A percentile compares a stretch with the other conserved stretches of the same genome.
Conservation (phyloP, 1,140 invertebrate genomes). For the Drosophila setifemur region DNA sequence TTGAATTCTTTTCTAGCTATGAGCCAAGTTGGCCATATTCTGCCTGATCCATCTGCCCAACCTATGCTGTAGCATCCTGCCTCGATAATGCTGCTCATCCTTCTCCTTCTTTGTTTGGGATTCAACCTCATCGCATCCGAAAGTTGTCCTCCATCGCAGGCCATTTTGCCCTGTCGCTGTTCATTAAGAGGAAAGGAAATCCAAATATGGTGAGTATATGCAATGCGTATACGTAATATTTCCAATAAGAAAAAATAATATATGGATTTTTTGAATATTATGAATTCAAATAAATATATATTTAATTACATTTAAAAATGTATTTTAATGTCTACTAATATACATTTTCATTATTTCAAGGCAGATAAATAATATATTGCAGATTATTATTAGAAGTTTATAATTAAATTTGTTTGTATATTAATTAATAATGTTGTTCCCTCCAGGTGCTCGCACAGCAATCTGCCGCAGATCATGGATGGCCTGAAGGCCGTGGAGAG, state of each 20-base stretch:
- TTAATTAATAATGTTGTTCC: not conserved
- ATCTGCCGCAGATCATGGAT: constrained; percentile 88
- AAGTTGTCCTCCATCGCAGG: constrained; percentile 83
- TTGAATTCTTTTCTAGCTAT: constrained; percentile 24
- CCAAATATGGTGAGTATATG: constrained; percentile 83
- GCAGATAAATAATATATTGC: too few species aligned
- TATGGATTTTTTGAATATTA: too few species aligned
- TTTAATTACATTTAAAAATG: too few species aligned
- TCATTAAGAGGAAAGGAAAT: constrained; percentile 82
- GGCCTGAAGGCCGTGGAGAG: constrained; percentile 88
- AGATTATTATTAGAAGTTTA: too few species aligned
- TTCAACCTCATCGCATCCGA: constrained; percentile 36
- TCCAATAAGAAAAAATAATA: too few species aligned
- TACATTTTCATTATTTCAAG: too few species aligned
- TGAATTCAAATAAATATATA: too few species aligned
- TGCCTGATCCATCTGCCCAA: not conserved
- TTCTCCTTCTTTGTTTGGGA: constrained; percentile 37
- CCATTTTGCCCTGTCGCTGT: constrained; percentile 83
- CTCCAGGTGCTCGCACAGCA: constrained; percentile 92
- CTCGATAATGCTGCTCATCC: constrained; percentile 32
- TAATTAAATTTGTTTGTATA: not conserved
- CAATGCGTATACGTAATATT: too few species aligned
- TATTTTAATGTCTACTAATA: too few species aligned
- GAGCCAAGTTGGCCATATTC: constrained; percentile 7
- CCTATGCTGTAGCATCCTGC: constrained; percentile 15